Conservation (phyloP, 2,888 invertebrate genomes). For the Nemapogon koenigi region DNA sequence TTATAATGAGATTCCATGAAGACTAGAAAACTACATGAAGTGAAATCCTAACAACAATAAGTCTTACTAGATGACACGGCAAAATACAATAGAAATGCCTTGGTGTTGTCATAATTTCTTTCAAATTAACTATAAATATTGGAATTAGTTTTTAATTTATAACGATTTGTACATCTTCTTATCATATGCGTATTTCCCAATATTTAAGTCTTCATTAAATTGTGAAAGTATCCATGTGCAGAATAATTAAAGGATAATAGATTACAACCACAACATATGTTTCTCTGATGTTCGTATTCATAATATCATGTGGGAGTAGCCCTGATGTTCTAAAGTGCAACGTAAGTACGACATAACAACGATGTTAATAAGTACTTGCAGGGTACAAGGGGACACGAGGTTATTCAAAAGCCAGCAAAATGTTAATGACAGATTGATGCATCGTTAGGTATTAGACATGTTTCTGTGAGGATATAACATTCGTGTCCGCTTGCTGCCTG, state of each 20-base stretch:
- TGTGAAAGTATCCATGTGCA: constrained; percentile 6
- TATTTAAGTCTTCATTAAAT: constrained; percentile 39
- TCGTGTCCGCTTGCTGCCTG: constrained; percentile 54
- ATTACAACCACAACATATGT: no score
- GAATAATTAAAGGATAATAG: constrained; percentile 3
- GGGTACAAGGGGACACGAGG: constrained; percentile 58
- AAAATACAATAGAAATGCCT: constrained; percentile 59
- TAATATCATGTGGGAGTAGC: constrained; percentile 31
- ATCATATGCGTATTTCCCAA: constrained; percentile 51
- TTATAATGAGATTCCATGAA: constrained; percentile 58
- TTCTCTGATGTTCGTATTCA: no score
- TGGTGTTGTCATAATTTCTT: constrained; percentile 38
- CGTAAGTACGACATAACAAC: constrained; percentile 43
- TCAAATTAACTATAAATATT: constrained; percentile 48
- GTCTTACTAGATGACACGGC: constrained; percentile 61
- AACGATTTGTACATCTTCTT: constrained; percentile 59
- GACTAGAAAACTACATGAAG: constrained; percentile 63
- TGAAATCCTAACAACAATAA: constrained; percentile 62
- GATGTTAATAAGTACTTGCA: constrained; percentile 54
- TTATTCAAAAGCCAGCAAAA: constrained; percentile 41
- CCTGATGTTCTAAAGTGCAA: constrained; percentile 29
- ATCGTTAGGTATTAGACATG: constrained; percentile 38
- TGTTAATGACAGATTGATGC: constrained; percentile 45
- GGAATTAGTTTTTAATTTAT: constrained; percentile 53
- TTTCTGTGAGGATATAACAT: constrained; percentile 34